Evolutionary conservation across 2,888 invertebrate species (phyloP).

Genomic region (Diarsia mendica): DNA sequence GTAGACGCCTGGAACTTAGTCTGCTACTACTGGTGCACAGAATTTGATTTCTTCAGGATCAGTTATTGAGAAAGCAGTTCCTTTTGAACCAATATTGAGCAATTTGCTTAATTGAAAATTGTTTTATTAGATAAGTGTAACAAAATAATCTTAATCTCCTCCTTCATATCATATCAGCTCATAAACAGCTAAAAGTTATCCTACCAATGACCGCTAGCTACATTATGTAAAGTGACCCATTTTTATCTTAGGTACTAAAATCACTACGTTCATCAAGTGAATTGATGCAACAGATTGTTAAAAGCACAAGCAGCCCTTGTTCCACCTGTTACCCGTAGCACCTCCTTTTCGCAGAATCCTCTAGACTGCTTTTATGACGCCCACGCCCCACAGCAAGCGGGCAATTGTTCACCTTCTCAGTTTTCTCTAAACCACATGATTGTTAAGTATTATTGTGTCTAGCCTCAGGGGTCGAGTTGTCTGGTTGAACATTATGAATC

Average conservation of each 20-base stretch:
- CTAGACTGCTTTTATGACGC: neutral
- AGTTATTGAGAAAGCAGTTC: neutral
- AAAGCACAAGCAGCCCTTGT: too few relatives aligned
- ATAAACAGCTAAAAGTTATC: neutral
- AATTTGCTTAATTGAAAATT: neutral
- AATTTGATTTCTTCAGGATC: neutral
- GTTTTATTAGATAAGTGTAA: neutral
- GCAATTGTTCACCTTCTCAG: neutral
- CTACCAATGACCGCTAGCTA: neutral
- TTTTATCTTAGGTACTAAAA: neutral
- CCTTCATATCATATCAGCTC: neutral
- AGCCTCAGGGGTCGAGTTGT: neutral
- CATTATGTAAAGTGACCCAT: neutral
- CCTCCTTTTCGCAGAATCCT: slow-evolving; percentile 4
- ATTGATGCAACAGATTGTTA: neutral
- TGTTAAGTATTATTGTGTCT: neutral
- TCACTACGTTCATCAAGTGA: neutral
- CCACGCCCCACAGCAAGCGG: neutral
- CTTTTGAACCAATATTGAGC: neutral
- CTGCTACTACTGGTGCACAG: neutral
- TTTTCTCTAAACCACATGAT: neutral
- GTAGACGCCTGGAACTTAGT: neutral
- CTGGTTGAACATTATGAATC: neutral
- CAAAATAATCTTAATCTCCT: neutral
- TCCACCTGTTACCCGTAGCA: neutral